A percentile compares a stretch with the other conserved stretches of the same genome.
phyloP scores from a whole-genome alignment of 2,888 invertebrate species.

The Eupithecia tripunctaria region DNA sequence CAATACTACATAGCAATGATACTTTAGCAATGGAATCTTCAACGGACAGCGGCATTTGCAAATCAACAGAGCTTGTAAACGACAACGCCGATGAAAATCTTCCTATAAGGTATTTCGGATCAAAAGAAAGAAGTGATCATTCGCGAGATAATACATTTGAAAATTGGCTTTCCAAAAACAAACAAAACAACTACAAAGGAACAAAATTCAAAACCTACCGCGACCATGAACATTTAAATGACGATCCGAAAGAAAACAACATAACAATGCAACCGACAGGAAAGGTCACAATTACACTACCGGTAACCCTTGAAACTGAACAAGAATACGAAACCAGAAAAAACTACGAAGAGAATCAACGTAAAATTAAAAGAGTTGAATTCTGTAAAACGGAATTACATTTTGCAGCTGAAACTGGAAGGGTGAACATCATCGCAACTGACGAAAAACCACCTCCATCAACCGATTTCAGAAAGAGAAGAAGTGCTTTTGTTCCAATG shows the following conservation, averaged over 20 bases:
- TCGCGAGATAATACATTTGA: constrained; percentile 70
- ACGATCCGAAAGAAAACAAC: constrained; percentile 63
- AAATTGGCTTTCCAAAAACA: constrained; percentile 76
- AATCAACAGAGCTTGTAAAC: constrained; percentile 87
- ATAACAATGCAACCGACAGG: constrained; percentile 72
- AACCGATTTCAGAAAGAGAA: constrained; percentile 89
- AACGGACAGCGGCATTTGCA: constrained; percentile 90
- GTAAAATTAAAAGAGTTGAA: constrained; percentile 89
- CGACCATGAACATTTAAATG: constrained; percentile 59
- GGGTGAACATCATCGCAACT: constrained; percentile 94
- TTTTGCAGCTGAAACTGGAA: constrained; percentile 93
- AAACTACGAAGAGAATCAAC: constrained; percentile 68
- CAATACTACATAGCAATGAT: constrained; percentile 68
- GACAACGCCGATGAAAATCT: constrained; percentile 60
- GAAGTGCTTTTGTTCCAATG: constrained; percentile 81
- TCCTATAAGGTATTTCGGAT: constrained; percentile 49
- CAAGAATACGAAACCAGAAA: constrained; percentile 51
- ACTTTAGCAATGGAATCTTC: constrained; percentile 88
- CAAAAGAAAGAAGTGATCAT: constrained; percentile 54
- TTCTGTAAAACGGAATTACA: constrained; percentile 96
- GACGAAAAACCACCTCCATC: constrained; percentile 94
- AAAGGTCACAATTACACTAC: constrained; percentile 75
- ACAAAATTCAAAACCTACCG: constrained; percentile 60
- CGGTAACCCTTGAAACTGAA: constrained; percentile 65
- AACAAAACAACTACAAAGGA: constrained; percentile 60